Percentiles rank a stretch among this genome's conserved stretches.
Evolutionary conservation across 1,140 invertebrate species (phyloP).

Genomic region (Diabrotica virgifera): DNA sequence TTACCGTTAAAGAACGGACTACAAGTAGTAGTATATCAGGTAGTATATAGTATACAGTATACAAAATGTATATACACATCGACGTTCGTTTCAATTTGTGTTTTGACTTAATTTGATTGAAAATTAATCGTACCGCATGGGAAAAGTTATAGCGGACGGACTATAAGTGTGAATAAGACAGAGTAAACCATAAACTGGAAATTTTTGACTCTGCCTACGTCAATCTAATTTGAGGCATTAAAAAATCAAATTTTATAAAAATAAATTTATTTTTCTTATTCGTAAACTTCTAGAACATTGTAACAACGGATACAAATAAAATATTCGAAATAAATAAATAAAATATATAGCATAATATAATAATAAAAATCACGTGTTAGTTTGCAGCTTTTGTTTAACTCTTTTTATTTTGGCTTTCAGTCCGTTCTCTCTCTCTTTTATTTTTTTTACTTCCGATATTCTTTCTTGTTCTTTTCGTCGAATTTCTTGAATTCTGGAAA

Average conservation of each 20-base stretch:
- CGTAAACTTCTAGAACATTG: constrained; percentile 5
- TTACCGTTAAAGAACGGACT: too few relatives aligned
- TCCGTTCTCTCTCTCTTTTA: constrained; percentile 43
- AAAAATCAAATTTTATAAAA: neutral
- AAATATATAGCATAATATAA: constrained; percentile 6
- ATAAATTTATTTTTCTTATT: neutral
- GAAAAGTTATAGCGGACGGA: too few relatives aligned
- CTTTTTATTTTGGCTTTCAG: constrained; percentile 43
- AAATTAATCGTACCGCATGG: too few relatives aligned
- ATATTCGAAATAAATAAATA: constrained; percentile 24
- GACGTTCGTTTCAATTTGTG: too few relatives aligned
- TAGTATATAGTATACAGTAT: too few relatives aligned
- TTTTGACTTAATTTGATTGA: too few relatives aligned
- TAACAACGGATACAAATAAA: constrained; percentile 15
- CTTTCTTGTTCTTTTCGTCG: constrained; percentile 37
- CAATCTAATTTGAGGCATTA: too few relatives aligned
- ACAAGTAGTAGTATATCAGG: too few relatives aligned
- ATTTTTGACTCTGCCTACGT: too few relatives aligned
- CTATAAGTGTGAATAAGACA: too few relatives aligned
- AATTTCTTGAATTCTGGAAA: constrained; percentile 43
- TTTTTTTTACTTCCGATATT: constrained; percentile 32
- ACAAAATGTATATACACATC: too few relatives aligned
- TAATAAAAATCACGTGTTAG: constrained; percentile 10
- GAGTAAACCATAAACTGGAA: too few relatives aligned
- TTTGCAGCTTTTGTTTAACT: constrained; percentile 25